Base-by-base conservation (phyloP, 2,888 invertebrate genomes). In the Leptopilina syphax region DNA sequence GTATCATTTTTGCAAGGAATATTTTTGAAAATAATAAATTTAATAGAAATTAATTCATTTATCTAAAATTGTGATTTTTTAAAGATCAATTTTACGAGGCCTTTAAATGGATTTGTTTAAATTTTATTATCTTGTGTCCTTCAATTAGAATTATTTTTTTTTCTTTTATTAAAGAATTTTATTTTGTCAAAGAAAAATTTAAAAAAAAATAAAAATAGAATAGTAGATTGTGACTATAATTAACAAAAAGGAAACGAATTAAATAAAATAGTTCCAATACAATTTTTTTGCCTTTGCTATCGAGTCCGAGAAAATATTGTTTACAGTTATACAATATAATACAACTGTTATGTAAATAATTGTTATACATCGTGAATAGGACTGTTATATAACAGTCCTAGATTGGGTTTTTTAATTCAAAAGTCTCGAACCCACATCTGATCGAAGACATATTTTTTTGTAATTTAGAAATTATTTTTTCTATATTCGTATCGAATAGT, bases 261-360 rank as follows among this genome's bases (percentile, higher is more conserved):
- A 4, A 44, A 5, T 7, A 44, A 44, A 44, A 73, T 34, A 34
- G 54, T 73, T 73, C 54, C 13, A 73, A 57, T 57, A 9, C 24
- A 70, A 57, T 73, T 57, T 73, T 41, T 57, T 73, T 18, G 54
- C 41, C 13, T 3, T 27, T n/a, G 34, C 57, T 34, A 8, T n/a
- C 54, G 54, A 34, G 10, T n/a, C 57, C 54, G 3, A 73, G 73
- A 54, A 73, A 50, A 73, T 57, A 73, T 54, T 50, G 1, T 57
- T 44, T 10, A 65, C 34, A 57, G 73, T 73, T 54, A 73, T 65
- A 65, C 65, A 73, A 73, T 73, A 73, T 73, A 54, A 73, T 73
- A 73, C 73, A 57, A 73, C 57, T 73, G 57, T 73, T 73, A 73
- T 73, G 13, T 63, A 63, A 63, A 63, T 73, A 34, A 70, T 70